Base-by-base conservation (phyloP, 1,140 invertebrate species). In the Stegodyphus mimosarum region DNA sequence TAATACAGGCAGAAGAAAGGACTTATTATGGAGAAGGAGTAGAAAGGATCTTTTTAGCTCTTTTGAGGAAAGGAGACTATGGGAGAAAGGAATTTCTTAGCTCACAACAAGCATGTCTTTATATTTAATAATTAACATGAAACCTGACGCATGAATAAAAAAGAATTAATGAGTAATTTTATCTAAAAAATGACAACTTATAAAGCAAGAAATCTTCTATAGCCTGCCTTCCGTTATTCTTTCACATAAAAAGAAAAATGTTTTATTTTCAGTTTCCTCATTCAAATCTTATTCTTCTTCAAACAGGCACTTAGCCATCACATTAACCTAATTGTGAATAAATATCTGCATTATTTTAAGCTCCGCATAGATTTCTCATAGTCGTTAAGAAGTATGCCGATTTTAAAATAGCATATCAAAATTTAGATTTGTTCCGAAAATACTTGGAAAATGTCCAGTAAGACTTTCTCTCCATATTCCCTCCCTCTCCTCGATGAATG, bases 391-490 rank as follows among this genome's bases (percentile, higher is more conserved):
- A 55, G 72, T 6, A 55, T 15, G n/a, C 49, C 69, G 17, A 48
- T 67, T 75, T 84, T 75, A 84, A 84, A 84, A 84, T 84, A 84
- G 81, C 51, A 72, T 81, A 50, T 81, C 81, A 66, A 69, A 75
- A 75, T 84, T 84, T 76, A 76, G 81, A 33, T 33, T 33, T 33
- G 33, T 9, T 84, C 55, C 73, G 63, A 69, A 67, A n/a, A 75
- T 75, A 55, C 48, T 60, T 84, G 81, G 81, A 74, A 69, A 60
- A 48, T 49, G 5, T 75, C 71, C 81, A 84, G 60, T 51, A 67
- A 73, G n/a, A 51, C 74, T 18, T 71, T 74, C 55, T 53, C 15
- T 17, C 51, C 48, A 9, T 60, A 70, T 70, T 17, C 4, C 55
- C 67, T 80, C 77, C 77, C 13, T 48, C 11, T 15, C 17, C 15